Base-by-base conservation (phyloP, 2,797 vertebrate species). In the Chlorospingus semifuscus region DNA sequence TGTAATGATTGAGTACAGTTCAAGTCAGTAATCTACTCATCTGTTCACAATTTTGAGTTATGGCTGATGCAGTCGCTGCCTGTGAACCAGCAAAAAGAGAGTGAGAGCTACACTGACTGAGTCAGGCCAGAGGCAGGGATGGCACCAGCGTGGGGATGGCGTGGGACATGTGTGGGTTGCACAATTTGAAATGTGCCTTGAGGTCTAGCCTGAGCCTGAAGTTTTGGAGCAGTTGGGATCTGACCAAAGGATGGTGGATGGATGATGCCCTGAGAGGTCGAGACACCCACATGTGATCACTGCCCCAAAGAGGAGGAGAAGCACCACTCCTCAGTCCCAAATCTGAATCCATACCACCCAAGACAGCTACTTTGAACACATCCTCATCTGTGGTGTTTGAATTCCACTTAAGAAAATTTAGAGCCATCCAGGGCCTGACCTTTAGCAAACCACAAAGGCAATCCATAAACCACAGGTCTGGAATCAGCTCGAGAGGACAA, bases 1-100 rank as follows among this genome's bases (percentile, higher is more conserved):
- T 96, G 97, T 97, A 96, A 98, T 96, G 85, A 96, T 95, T 96
- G 95, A 97, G 95, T 87, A 68, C 78, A 70, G 89, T 97, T 98
- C 97, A 96, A 97, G 92, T 95, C 83, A 93, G 93, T 75, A 94
- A 92, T 95, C 93, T 83, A 93, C 94, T 97, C 97, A 96, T 97
- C 97, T 92, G 97, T 96, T 98, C 95, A 21, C 95, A 96, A 93
- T 95, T 97, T 94, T 93, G 97, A 97, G 68, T 94, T 96, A 94
- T 53, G 97, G 87, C 90, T 97, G 94, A 94, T 96, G 90, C 53
- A 88, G 91, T n/a, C 65, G 41, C 23, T 81, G 92, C 94, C 77
- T 89, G 53, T 34, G 42, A 96, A 94, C 94, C 95, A 95, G 93
- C 69, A 94, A 80, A 93, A 92, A 88, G 65, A 80, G 91, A 94